phyloP scores from a whole-genome alignment of 2,888 invertebrate species.

The Pegoplata infirma region DNA sequence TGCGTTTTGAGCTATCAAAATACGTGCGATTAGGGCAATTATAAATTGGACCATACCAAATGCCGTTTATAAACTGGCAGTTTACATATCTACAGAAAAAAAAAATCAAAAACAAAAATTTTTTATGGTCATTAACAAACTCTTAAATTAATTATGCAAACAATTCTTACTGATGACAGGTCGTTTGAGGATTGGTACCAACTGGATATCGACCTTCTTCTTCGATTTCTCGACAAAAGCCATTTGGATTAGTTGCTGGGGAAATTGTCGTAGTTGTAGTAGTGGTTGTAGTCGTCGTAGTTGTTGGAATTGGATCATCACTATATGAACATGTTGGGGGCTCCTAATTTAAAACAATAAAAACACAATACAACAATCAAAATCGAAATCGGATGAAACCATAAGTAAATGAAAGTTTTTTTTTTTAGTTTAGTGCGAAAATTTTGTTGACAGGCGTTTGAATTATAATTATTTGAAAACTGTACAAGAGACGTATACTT shows the following conservation, averaged over 20 bases:
- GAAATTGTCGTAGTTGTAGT: slow-evolving; percentile 42
- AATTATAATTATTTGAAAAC: no score
- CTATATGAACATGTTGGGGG: slow-evolving; percentile 61
- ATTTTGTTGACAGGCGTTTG: no score
- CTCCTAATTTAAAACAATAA: slow-evolving; percentile 17
- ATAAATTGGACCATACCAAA: slow-evolving; percentile 56
- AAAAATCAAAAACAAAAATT: not conserved
- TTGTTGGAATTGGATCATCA: slow-evolving; percentile 46
- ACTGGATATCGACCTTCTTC: slow-evolving; percentile 44
- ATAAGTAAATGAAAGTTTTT: no score
- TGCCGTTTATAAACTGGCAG: slow-evolving; percentile 2
- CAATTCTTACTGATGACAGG: slow-evolving; percentile 50
- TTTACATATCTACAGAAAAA: slow-evolving; percentile 33
- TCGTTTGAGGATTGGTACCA: slow-evolving; percentile 39
- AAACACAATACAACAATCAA: no score
- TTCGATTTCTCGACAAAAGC: slow-evolving; percentile 29
- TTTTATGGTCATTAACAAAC: not conserved
- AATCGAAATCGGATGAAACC: no score
- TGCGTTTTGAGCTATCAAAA: slow-evolving; percentile 32
- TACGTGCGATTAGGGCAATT: slow-evolving; percentile 44
- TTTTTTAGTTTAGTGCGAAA: no score
- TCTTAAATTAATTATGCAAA: not conserved
- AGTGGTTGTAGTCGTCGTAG: slow-evolving; percentile 20
- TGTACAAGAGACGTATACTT: no score
- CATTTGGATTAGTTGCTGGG: slow-evolving; percentile 29